Conservation (phyloP, 2,113 vertebrate species). For the Gymnarchus niloticus region DNA sequence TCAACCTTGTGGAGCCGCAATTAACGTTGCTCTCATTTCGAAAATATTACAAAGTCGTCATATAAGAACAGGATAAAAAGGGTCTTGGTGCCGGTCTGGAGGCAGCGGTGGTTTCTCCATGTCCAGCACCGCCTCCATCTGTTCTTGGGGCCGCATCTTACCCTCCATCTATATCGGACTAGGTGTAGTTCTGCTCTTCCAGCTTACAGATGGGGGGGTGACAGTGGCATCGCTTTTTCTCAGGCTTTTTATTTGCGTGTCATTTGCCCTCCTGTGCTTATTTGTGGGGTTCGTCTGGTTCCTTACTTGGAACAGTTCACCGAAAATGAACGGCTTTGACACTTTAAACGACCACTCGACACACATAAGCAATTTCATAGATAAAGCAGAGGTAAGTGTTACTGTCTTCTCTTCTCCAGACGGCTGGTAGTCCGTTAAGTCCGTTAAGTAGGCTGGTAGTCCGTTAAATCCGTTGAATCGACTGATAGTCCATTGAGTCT, state of each 20-base stretch:
- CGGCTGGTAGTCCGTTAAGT: neutral
- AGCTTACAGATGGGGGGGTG: constrained; percentile 61
- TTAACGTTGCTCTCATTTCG: neutral
- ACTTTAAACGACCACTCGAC: constrained; percentile 41
- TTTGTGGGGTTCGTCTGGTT: constrained; percentile 60
- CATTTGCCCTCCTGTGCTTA: constrained; percentile 65
- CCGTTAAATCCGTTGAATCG: too few species aligned
- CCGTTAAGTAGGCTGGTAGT: too few species aligned
- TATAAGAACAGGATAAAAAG: constrained; percentile 33
- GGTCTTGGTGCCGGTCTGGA: constrained; percentile 31
- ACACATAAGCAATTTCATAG: constrained; percentile 52
- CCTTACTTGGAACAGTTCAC: constrained; percentile 59
- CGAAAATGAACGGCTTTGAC: constrained; percentile 57
- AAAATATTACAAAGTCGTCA: constrained; percentile 17
- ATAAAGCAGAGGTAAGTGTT: constrained; percentile 61
- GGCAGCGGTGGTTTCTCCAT: constrained; percentile 46
- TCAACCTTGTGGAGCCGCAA: neutral
- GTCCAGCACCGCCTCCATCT: constrained; percentile 41
- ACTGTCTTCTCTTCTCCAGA: neutral
- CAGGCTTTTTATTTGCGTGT: constrained; percentile 65
- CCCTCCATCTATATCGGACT: constrained; percentile 58
- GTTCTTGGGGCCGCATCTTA: constrained; percentile 50
- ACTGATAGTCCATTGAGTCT: too few species aligned
- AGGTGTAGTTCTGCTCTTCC: constrained; percentile 57
- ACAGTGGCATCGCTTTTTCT: constrained; percentile 64